Evolutionary conservation across 2,888 invertebrate genomes (phyloP).

Genomic region (Trichopoda pennipes): DNA sequence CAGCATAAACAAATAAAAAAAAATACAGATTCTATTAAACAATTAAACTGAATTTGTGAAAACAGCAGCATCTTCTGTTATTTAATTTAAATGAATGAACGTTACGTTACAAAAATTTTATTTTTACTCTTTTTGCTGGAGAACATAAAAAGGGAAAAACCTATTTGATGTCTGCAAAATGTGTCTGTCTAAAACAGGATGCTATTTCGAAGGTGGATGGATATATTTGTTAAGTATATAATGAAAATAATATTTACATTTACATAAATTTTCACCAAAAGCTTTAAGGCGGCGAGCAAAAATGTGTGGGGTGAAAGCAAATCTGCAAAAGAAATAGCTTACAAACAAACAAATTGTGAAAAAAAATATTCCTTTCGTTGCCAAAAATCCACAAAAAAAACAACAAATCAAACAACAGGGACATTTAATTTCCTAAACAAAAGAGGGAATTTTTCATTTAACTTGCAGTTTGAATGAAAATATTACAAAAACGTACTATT

Average conservation of each 20-base stretch:
- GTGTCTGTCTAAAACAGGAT: conserved; percentile 7
- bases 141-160: conserved; percentile 21
- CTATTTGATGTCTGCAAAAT: conserved; percentile 29
- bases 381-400: not conserved
- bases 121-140: conserved; percentile 9
- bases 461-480: conserved; percentile 38
- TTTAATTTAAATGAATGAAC: conserved; percentile 29
- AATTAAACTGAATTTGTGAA: conserved; percentile 36
- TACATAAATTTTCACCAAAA: conserved; percentile 12
- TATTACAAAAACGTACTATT: not conserved
- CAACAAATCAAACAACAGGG: conserved; percentile 27
- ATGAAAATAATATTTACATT: conserved; percentile 19
- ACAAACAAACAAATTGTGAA: not conserved
- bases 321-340: conserved; percentile 61
- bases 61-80: conserved; percentile 30
- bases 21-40: conserved; percentile 18
- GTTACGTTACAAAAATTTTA: not conserved
- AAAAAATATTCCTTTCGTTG: conserved; percentile 3
- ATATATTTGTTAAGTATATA: conserved; percentile 41
- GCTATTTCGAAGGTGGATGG: conserved; percentile 18
- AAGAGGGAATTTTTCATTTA: conserved; percentile 50
- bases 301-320: not conserved
- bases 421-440: conserved; percentile 53
- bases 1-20: conserved; percentile 28
- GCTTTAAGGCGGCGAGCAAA: conserved; percentile 37